A percentile compares a stretch with the other conserved stretches of the same genome.
phyloP scores from a whole-genome alignment of 1,140 invertebrate species.

The Brachionus calyciflorus region DNA sequence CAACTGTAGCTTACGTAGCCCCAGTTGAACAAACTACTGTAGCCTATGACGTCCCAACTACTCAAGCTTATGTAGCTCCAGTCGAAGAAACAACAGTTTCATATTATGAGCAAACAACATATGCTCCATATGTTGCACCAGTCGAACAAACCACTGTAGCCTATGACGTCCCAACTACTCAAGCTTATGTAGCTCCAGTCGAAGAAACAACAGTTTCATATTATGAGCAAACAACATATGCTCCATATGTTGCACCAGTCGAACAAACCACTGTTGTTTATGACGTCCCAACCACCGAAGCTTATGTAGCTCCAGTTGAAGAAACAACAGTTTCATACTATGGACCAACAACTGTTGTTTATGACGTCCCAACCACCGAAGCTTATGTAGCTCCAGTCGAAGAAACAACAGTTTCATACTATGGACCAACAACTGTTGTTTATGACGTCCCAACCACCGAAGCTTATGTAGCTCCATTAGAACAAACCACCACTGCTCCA shows the following conservation, averaged over 20 bases:
- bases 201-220: background rate
- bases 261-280: background rate
- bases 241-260: background rate
- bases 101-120: background rate
- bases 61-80: background rate
- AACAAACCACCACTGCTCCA: background rate
- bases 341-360: background rate
- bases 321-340: background rate
- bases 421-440: background rate
- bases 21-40: background rate
- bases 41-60: background rate
- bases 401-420: background rate
- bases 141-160: background rate
- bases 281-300: background rate
- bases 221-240: background rate
- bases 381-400: background rate
- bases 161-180: background rate
- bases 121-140: background rate
- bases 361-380: background rate
- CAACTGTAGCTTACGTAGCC: background rate
- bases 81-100: background rate
- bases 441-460: background rate
- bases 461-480: background rate
- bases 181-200: background rate
- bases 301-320: background rate